Evolutionary conservation across 1,140 invertebrate species (phyloP), one percentile per base, ranked within the genome.

Genomic region (Chrysoperla carnea): DNA sequence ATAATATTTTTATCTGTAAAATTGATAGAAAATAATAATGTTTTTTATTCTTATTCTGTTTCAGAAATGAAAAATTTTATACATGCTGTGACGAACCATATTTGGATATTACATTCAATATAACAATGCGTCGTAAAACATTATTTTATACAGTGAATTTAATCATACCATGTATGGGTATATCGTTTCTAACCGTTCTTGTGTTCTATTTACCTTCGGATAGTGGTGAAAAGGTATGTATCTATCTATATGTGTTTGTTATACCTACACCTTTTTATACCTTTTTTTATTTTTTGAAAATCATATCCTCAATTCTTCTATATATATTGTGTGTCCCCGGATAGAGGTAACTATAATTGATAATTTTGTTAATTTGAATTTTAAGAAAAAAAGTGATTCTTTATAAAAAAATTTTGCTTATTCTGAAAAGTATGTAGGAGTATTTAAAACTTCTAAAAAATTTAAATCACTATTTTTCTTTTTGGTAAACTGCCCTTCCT

Each of bases 141-240:
- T 70, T 97, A 31, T 97, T 97, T 69, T 96, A 97, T 68, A 94
- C 92, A 2, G 91, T 96, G 47, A 96, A 95, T 67, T 76, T 95
- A 53, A 95, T 96, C 60, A 92, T 95, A 58, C 90, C 91, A 12
- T 95, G 89, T 60, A 93, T 95, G 78, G 91, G 89, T 36, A 95
- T 95, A 58, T 96, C 93, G 29, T 98, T 98, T 66, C 81, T 99
- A 48, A 97, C 95, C 40, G 88, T 98, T 35, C 75, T 99, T 46
- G 94, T 96, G 23, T 99, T 99, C 70, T 99, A 99, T 63, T 66
- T 99, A 56, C 95, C 95, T 46, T 97, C 93, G 43, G 94, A 98
- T 66, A 94, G 90, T 61, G 94, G 95, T 49, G 95, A 99, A 72
- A 97, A 99, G 78, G 91, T 98, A 66, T 76, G 70, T 49, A 37